These are phyloP conservation scores for Thaleichthys pacificus DNA, from an alignment of 2,797 vertebrate species.

Conservation along the genomic window DNA sequence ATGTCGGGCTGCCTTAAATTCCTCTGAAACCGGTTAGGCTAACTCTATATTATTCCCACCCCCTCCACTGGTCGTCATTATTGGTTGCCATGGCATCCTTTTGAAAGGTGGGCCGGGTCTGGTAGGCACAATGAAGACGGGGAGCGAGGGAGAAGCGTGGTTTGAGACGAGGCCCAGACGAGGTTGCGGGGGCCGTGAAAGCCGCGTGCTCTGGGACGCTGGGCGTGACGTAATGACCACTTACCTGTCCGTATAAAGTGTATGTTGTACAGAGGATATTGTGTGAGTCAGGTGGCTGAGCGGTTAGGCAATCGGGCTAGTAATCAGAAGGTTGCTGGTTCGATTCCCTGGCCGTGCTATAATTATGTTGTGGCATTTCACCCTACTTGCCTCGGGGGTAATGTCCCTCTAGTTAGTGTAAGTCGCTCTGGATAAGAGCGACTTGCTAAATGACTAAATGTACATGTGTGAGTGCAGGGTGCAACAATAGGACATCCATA, in stretches of 20 bases:
- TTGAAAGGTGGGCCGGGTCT: constrained; percentile 5
- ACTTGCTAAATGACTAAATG: no score
- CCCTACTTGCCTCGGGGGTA: no score
- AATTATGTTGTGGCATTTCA: no score
- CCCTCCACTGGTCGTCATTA: constrained; percentile 22
- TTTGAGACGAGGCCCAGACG: not conserved
- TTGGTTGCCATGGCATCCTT: constrained; percentile 32
- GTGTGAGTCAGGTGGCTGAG: no score
- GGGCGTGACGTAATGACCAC: not conserved
- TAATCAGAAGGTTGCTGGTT: no score
- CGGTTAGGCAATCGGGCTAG: no score
- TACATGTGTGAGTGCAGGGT: not conserved
- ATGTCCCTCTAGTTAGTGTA: no score
- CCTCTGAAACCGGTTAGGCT: not conserved
- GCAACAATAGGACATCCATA: not conserved
- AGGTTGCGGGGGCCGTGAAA: not conserved
- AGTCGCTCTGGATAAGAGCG: no score
- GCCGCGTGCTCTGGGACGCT: not conserved
- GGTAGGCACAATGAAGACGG: constrained; percentile 4
- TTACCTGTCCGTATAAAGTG: not conserved
- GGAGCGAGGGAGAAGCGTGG: not conserved
- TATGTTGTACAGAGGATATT: not conserved
- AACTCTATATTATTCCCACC: not conserved
- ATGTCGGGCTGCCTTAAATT: no score
- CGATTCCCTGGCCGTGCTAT: no score